Evolutionary conservation across 1,140 invertebrate species (phyloP).

Genomic region (Eupristina koningsbergeri): DNA sequence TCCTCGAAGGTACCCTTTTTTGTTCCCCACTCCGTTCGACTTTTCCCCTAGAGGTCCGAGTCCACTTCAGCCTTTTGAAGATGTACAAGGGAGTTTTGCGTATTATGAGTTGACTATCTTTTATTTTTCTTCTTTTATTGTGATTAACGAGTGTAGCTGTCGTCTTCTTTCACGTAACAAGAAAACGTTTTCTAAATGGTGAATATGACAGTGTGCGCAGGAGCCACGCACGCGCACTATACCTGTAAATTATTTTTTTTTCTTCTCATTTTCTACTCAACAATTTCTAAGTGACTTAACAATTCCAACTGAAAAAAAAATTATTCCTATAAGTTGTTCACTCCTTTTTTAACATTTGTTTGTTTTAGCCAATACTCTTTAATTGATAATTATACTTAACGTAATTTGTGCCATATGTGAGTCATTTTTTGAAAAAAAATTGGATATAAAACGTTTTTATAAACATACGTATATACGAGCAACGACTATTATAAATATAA

Average conservation of each 20-base stretch:
- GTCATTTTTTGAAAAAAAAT: background rate
- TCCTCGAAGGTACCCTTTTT: background rate
- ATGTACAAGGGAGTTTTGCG: background rate
- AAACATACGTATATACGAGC: background rate
- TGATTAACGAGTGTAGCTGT: background rate
- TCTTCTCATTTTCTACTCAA: background rate
- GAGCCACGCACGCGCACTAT: constrained; percentile 42
- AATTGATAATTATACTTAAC: background rate
- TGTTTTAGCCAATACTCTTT: background rate
- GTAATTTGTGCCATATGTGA: too few relatives aligned
- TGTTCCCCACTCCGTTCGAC: background rate
- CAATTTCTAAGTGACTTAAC: background rate
- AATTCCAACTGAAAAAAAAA: background rate
- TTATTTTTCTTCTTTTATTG: background rate
- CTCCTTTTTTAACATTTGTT: background rate
- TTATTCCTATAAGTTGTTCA: background rate
- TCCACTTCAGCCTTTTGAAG: background rate
- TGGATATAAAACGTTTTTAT: background rate
- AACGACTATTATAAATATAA: too few relatives aligned
- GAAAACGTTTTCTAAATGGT: constrained; percentile 46
- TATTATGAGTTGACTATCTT: background rate
- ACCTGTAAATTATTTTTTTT: background rate
- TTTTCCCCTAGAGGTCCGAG: background rate
- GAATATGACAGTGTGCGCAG: constrained; percentile 47
- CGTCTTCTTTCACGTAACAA: constrained; percentile 5